Evolutionary conservation across 2,797 vertebrate species (phyloP).

Genomic region (Sebastes hopkinsi): DNA sequence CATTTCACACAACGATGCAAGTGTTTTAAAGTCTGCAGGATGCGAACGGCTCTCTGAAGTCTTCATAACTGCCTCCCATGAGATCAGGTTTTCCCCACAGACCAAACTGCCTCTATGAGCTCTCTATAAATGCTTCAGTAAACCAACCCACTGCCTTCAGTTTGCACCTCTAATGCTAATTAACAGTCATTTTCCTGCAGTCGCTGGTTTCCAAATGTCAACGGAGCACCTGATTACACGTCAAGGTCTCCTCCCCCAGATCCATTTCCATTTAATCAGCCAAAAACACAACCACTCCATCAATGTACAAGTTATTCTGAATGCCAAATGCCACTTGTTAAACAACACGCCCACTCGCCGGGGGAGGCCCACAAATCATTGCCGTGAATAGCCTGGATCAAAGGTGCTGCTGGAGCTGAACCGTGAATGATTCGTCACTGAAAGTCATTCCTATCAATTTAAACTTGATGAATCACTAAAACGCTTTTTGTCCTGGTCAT

Average conservation of each 20-base stretch:
- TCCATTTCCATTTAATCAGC: conserved; percentile 36
- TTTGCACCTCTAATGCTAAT: neutral
- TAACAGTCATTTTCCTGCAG: neutral
- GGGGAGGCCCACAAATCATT: conserved; percentile 37
- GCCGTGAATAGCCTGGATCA: conserved; percentile 29
- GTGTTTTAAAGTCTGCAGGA: neutral
- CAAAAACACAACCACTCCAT: conserved; percentile 32
- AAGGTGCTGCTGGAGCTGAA: conserved; percentile 26
- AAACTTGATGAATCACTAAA: neutral
- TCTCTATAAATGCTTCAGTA: neutral
- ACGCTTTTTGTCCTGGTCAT: neutral
- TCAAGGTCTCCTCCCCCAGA: conserved; percentile 20
- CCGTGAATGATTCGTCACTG: neutral
- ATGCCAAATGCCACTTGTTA: conserved; percentile 47
- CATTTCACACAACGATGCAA: neutral
- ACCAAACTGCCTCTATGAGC: neutral
- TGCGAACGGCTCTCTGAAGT: neutral
- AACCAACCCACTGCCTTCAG: neutral
- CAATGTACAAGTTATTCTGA: conserved; percentile 18
- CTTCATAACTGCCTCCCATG: neutral
- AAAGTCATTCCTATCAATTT: neutral
- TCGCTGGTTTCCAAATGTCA: conserved; percentile 36
- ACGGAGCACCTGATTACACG: conserved; percentile 19
- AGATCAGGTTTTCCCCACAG: neutral
- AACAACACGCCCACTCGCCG: conserved; percentile 11